A percentile compares a stretch with the other conserved stretches of the same genome.
phyloP scores from a whole-genome alignment of 1,140 invertebrate genomes.

The Potamilus streckersoni region DNA sequence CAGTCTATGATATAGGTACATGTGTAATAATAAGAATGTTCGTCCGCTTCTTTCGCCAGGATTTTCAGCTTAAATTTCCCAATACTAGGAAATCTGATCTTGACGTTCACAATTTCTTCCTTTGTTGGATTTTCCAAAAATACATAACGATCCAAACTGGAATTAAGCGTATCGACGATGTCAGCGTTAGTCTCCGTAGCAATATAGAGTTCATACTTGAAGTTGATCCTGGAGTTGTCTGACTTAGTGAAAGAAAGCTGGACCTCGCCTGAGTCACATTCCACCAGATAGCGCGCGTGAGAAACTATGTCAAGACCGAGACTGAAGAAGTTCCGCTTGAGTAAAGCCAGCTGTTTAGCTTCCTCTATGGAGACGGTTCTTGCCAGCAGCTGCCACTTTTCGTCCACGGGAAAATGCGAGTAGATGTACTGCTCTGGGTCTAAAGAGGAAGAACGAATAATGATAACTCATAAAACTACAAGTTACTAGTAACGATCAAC shows the following conservation, averaged over 20 bases:
- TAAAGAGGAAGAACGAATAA: background rate
- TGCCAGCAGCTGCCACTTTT: slow-evolving; percentile 49
- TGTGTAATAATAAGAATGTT: slow-evolving; percentile 33
- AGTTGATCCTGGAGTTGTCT: slow-evolving; percentile 32
- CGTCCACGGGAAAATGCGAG: slow-evolving; percentile 70
- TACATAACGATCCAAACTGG: slow-evolving; percentile 41
- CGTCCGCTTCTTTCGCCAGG: slow-evolving; percentile 39
- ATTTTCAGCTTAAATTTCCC: slow-evolving; percentile 47
- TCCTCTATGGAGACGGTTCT: slow-evolving; percentile 42
- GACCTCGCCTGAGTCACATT: slow-evolving; percentile 34
- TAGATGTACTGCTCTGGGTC: slow-evolving; percentile 70
- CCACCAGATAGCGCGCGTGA: slow-evolving; percentile 29
- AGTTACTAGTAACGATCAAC: no score
- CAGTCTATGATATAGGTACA: slow-evolving; percentile 43
- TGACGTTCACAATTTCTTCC: slow-evolving; percentile 33
- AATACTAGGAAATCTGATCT: slow-evolving; percentile 39
- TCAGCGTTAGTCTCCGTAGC: slow-evolving; percentile 23
- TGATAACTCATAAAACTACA: no score
- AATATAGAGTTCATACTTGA: slow-evolving; percentile 44
- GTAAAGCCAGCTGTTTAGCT: slow-evolving; percentile 37
- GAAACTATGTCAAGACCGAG: slow-evolving; percentile 35
- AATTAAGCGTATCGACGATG: slow-evolving; percentile 24
- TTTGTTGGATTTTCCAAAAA: slow-evolving; percentile 44
- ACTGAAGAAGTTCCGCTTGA: slow-evolving; percentile 47
- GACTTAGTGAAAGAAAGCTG: slow-evolving; percentile 32